These are phyloP conservation scores for Hippopotamyrus pictus DNA, from an alignment of 2,797 vertebrate species.

Conservation along the genomic window DNA sequence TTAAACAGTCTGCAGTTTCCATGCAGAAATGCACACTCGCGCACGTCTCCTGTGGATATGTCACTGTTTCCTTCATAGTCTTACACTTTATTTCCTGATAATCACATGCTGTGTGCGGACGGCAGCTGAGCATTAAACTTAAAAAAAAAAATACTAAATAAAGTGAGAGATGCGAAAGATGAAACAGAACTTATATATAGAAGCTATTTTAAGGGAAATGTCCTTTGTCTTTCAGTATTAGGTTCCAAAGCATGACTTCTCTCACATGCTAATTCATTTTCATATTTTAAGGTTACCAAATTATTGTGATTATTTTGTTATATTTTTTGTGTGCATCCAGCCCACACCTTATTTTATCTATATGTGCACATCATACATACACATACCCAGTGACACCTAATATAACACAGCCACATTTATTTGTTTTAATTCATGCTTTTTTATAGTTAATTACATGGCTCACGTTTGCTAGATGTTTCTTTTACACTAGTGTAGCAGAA, in stretches of 20 bases:
- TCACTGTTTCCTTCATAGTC: not conserved
- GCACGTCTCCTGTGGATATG: not conserved
- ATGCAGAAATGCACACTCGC: not conserved
- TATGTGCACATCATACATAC: not conserved
- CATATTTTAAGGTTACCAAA: not conserved
- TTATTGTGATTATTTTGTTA: not conserved
- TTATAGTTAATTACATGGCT: not conserved
- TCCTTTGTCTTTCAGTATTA: not conserved
- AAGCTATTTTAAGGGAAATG: not conserved
- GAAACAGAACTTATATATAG: not conserved
- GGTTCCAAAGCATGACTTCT: not conserved
- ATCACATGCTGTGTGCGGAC: not conserved
- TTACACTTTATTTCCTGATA: not conserved
- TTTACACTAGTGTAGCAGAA: not conserved
- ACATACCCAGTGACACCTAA: not conserved
- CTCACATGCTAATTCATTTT: not conserved
- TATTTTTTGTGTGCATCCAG: not conserved
- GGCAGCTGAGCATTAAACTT: not conserved
- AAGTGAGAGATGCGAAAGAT: not conserved
- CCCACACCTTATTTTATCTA: not conserved
- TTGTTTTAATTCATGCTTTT: not conserved
- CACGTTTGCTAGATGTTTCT: not conserved
- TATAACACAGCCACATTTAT: not conserved
- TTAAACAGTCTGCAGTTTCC: not conserved
- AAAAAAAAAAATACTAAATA: not conserved